Evolutionary conservation across 2,113 vertebrate genomes (phyloP).

Genomic region (Probosciger aterrimus): DNA sequence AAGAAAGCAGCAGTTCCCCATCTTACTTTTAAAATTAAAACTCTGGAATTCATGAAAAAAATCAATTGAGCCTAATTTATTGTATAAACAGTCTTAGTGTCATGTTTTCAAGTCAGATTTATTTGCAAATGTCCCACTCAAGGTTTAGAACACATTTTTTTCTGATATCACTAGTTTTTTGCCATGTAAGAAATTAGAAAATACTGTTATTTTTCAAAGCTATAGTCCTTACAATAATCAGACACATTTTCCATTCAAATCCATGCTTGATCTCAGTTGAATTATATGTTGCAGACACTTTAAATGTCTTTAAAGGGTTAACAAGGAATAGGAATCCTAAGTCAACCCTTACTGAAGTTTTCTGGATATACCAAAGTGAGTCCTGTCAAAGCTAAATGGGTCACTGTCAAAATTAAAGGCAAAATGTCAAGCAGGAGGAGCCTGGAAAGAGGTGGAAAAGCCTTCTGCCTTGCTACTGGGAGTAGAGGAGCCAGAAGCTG

Average conservation of each 20-base stretch:
- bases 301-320: neutral
- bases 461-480: neutral
- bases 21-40: neutral
- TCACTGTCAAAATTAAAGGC: neutral
- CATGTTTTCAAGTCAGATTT: neutral
- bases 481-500: neutral
- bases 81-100: neutral
- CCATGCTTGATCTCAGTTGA: neutral
- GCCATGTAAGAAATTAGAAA: neutral
- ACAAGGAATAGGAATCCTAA: neutral
- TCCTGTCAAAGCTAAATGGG: constrained; percentile 32
- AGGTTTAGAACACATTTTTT: neutral
- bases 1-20: neutral
- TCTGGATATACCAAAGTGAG: neutral
- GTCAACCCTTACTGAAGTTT: neutral
- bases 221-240: neutral
- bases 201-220: neutral
- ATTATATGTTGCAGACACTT: neutral
- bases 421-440: neutral
- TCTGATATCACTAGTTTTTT: neutral
- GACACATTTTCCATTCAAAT: neutral
- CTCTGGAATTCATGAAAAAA: neutral
- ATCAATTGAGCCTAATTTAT: neutral
- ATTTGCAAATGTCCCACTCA: neutral
- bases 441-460: neutral